Percentiles rank a stretch among this genome's conserved stretches.
phyloP scores from a whole-genome alignment of 2,113 vertebrate species.

The Nannobrachium achirus region DNA sequence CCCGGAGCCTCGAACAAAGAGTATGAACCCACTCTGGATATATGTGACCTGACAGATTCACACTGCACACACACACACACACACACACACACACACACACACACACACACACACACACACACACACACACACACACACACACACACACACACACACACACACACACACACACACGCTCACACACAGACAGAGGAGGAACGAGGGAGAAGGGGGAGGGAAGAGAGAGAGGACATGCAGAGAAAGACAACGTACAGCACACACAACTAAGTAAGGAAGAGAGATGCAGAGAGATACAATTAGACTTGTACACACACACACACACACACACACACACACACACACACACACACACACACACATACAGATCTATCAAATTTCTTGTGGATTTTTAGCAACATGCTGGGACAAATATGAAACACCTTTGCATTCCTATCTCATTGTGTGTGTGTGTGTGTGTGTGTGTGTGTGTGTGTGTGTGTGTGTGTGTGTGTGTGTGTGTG shows the following conservation, averaged over 20 bases:
- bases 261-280: no score
- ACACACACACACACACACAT: constrained; percentile 5
- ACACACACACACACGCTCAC: constrained; percentile 3
- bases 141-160: constrained; percentile 3
- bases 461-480: not conserved
- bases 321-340: not conserved
- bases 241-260: constrained; percentile 4
- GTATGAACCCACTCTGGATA: constrained; percentile 60
- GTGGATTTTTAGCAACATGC: constrained; percentile 14
- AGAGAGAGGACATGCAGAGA: constrained; percentile 4
- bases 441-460: constrained; percentile 3
- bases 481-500: not conserved
- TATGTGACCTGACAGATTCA: constrained; percentile 76
- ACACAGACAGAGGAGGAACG: constrained; percentile 3
- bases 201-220: not conserved
- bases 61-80: constrained; percentile 41
- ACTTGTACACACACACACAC: no score
- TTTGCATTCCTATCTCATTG: not conserved
- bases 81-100: not conserved
- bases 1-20: constrained; percentile 62
- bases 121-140: constrained; percentile 27
- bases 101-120: constrained; percentile 10
- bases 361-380: not conserved
- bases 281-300: no score
- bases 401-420: not conserved